Evolutionary conservation across 2,888 invertebrate genomes (phyloP), one percentile per base, ranked within the genome.

Genomic region (Cosmia pyralina): DNA sequence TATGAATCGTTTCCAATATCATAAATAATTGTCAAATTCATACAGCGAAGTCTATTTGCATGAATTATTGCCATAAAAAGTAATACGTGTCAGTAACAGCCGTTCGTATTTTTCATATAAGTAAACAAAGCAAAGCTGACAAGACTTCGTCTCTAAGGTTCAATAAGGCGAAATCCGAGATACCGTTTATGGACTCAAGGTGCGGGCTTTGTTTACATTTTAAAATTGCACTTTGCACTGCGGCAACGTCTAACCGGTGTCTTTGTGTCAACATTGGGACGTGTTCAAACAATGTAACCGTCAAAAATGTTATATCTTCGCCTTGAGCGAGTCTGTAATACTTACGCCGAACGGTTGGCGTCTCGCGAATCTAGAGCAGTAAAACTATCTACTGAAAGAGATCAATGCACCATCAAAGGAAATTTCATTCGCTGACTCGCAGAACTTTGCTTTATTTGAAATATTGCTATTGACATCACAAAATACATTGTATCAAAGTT

Each of bases 161-260:
- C 94, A 93, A 94, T 93, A 93, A 92, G 92, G 91, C 89, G 92
- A 94, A 94, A 94, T 94, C 94, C 90, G 91, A 93, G 93, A 93
- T 93, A 94, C 91, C 92, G 92, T 94, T 94, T 94, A 94, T 93
- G 90, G 92, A 93, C 91, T 90, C 90, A 90, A 94, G 95, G 94
- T 93, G 93, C 93, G 91, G 91, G 92, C 92, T 94, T 93, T 96
- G 95, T 96, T 96, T 96, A 95, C 95, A 93, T 94, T 95, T 94
- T 94, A 94, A 96, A 96, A 96, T 96, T 96, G 95, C 96, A 95
- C 95, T 95, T 95, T 95, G 94, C 95, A 94, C 93, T 92, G 93
- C 91, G 92, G 91, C 92, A 88, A 88, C 91, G 91, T 92, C 91
- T 94, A 89, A 90, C 92, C 92, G 89, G 87, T 89, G 91, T 93